These are phyloP conservation scores for Lepidocyrtoides sp. DNA, from an alignment of 2,888 invertebrate genomes.

Conservation along the genomic window DNA sequence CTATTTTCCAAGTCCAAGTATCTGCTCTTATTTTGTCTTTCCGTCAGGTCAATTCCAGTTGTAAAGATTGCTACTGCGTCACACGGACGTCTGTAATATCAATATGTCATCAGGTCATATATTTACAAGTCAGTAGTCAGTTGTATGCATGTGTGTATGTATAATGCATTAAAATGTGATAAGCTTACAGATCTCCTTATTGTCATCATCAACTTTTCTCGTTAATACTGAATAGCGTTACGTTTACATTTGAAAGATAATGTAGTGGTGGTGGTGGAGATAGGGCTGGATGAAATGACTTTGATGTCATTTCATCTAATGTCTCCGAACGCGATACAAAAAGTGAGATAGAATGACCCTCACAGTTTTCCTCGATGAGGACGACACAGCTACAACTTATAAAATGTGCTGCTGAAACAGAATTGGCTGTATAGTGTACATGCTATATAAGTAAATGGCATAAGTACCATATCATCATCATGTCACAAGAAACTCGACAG, in stretches of 20 bases:
- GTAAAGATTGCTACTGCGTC: no score
- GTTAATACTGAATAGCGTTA: background rate
- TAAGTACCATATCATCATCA: background rate
- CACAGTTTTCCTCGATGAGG: conserved; percentile 30
- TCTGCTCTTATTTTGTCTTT: no score
- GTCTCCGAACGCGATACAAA: conserved; percentile 56
- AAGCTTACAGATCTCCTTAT: background rate
- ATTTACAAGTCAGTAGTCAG: no score
- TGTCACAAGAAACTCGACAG: background rate
- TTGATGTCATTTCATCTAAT: conserved; percentile 62
- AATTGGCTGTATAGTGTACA: background rate
- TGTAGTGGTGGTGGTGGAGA: background rate
- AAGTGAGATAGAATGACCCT: conserved; percentile 66
- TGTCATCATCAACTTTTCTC: conserved; percentile 33
- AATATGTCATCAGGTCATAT: no score
- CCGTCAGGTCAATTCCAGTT: no score
- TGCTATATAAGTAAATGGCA: background rate
- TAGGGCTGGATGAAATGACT: conserved; percentile 4
- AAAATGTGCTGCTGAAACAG: no score
- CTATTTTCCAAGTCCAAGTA: no score
- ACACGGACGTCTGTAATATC: no score
- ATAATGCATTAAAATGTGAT: background rate
- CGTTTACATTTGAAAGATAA: background rate
- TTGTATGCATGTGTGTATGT: no score
- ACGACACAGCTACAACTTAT: background rate